Evolutionary conservation across 1,140 invertebrate genomes (phyloP), one percentile per base, ranked within the genome.

Genomic region (Bombus pascuorum): DNA sequence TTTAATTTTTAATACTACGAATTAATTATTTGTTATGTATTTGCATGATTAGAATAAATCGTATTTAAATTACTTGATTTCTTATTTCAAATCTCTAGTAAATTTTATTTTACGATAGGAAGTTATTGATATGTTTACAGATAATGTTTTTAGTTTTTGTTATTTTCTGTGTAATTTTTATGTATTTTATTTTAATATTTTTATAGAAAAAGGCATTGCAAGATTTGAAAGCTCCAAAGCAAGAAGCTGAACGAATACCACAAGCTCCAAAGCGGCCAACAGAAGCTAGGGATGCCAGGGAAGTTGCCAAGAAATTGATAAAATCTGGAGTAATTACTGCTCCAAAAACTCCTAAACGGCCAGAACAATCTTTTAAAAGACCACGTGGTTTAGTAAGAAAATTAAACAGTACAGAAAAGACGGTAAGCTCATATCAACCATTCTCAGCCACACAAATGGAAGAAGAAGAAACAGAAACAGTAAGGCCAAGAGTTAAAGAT

Each of bases 291-390:
- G 98, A 99, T 96, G 98, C 99, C 13, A 97, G 98, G 80, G 98
- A 99, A 96, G 98, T 99, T 66, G 98, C 98, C 0, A 98, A 98
- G 85, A 99, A 99, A 93, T 95, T 99, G 25, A 97, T 99, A 1
- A 99, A 99, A 94, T 98, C 98, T 87, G 99, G 99, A 34, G 98
- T 98, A 44, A 98, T 99, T 92, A 96, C 97, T 76, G 97, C 98
- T 22, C 97, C 97, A 71, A 98, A 98, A 92, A 97, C 97, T 71
- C 96, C 97, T 44, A 97, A 97, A 91, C 95, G 96, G 72, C 97
- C 98, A 22, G 98, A 99, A 93, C 98, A 98, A 91, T 97, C 97
- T 5, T 98, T 98, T 90, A 98, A 98, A 92, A 94, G 97, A 65
- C 97, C 98, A 1, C 96, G 97, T 89, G 97, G 96, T 92, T 94